Base-by-base conservation (phyloP, 2,113 vertebrate genomes). In the Eonycteris spelaea region DNA sequence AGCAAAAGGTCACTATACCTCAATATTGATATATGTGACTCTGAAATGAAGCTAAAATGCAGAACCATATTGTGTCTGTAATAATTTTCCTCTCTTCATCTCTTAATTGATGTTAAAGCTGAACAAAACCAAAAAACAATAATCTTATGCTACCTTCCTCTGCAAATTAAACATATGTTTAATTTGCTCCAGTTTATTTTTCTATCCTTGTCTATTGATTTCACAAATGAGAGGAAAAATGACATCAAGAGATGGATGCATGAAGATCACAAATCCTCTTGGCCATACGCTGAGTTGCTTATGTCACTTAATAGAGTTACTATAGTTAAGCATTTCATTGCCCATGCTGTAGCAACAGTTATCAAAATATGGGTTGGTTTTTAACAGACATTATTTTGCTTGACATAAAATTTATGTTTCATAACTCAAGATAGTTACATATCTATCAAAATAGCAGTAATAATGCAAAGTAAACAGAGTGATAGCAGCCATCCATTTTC, bases 361-460 rank as follows among this genome's bases (percentile, higher is more conserved):
- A 91, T 83, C 30, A 74, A 95, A 94, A 82, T 59, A 87, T 43
- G 14, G 1, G 26, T 48, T 33, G 91, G 26, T 82, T 91, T 71
- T 19, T 88, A 61, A 75, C 19, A 91, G 33, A 79, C 16, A 78
- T 93, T 89, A 18, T 43, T 48, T 94, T 59, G 16, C 22, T 57
- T 94, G 87, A 61, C 63, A 71, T 43, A 85, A 83, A 91, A 95
- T 70, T 83, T 95, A 90, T 92, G 10, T 83, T 94, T 71, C n/a
- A 67, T 61, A 70, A 26, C 13, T 63, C 28, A 68, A 67, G 26
- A 71, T 9, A 63, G 28, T 79, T 83, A 63, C 28, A 43, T 89
- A 57, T 83, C 35, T 79, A 73, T 86, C 33, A 59, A 86, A 90
- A 57, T 2, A 83, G 51, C 16, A 83, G 19, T 48, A 86, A 71